Percentiles rank a stretch among this genome's conserved stretches.
Conservation (phyloP, 2,888 invertebrate genomes). For the Gortyna flavago region DNA sequence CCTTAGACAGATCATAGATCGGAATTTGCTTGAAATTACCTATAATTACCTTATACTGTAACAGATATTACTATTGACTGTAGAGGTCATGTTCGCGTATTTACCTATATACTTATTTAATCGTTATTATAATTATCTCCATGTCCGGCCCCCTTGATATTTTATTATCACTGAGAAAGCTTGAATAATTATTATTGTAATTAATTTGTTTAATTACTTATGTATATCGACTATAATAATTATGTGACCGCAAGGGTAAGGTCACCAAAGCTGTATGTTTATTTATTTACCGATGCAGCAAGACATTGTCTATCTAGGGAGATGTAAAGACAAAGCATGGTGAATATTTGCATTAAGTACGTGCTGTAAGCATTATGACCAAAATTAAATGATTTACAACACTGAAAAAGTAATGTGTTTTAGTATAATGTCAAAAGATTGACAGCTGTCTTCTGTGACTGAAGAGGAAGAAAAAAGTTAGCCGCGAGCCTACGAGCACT, state of each 20-base stretch:
- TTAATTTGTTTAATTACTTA: constrained; percentile 18
- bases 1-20: neutral
- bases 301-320: neutral
- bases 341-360: neutral
- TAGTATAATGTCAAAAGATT: too few relatives aligned
- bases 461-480: too few relatives aligned
- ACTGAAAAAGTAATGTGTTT: too few relatives aligned
- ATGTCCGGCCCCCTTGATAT: constrained; percentile 7
- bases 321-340: neutral
- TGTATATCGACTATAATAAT: too few relatives aligned
- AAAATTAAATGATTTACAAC: too few relatives aligned
- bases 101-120: constrained; percentile 41
- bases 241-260: neutral
- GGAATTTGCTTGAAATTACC: neutral
- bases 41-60: neutral
- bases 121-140: constrained; percentile 25
- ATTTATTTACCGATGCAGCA: neutral
- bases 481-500: too few relatives aligned
- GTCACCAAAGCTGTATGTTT: neutral
- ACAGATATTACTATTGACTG: constrained; percentile 4
- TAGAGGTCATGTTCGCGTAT: constrained; percentile 40
- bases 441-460: too few relatives aligned
- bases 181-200: constrained; percentile 10
- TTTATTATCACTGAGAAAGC: constrained; percentile 28
- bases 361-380: too few relatives aligned